Evolutionary conservation across 2,888 invertebrate species (phyloP).

Genomic region (Chirona hameri): DNA sequence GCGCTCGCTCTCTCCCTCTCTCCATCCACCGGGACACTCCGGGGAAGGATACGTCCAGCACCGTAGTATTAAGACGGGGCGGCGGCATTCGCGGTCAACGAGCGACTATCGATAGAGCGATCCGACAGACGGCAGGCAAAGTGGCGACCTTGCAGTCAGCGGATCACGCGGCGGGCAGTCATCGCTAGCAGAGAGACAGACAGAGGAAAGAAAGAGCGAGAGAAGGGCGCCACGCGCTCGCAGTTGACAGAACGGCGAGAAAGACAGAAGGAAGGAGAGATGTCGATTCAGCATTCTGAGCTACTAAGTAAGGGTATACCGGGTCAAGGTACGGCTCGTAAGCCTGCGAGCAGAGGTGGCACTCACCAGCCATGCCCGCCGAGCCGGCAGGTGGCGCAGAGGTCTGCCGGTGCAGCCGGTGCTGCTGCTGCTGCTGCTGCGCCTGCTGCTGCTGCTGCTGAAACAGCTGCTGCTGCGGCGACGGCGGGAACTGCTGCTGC

Average conservation of each 20-base stretch:
- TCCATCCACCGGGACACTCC: not conserved
- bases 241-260: too few species aligned
- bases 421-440: constrained; percentile 36
- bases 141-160: not conserved
- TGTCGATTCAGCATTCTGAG: not conserved
- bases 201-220: not conserved
- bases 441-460: constrained; percentile 39
- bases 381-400: not conserved
- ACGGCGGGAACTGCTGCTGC: constrained; percentile 35
- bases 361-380: not conserved
- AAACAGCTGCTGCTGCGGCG: constrained; percentile 36
- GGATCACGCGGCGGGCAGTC: not conserved
- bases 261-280: too few species aligned
- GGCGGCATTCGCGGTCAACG: not conserved
- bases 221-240: not conserved
- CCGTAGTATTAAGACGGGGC: not conserved
- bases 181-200: not conserved
- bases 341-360: not conserved
- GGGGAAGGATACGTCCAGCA: not conserved
- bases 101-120: not conserved
- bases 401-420: not conserved
- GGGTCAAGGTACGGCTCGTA: not conserved
- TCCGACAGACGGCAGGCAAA: not conserved
- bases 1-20: not conserved
- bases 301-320: not conserved